A percentile compares a stretch with the other conserved stretches of the same genome.
These are phyloP conservation scores for Heliconius aoede DNA, from an alignment of 2,888 invertebrate genomes.

Conservation along the genomic window DNA sequence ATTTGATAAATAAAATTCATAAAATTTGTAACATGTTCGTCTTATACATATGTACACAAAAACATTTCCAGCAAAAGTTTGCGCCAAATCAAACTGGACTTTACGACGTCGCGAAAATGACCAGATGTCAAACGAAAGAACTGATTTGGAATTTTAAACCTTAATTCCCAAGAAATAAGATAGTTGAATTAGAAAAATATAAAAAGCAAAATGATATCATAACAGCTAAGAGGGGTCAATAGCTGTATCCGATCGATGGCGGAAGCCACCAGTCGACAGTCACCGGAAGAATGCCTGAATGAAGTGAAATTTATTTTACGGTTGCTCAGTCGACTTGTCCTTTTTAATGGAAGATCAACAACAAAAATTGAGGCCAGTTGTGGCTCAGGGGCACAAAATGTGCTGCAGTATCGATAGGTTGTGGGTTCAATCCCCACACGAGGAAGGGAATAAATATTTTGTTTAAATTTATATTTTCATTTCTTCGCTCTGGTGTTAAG, in stretches of 20 bases:
- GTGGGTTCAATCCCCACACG: too few species aligned
- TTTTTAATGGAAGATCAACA: conserved; percentile 29
- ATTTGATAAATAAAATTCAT: neutral
- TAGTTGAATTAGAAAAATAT: conserved; percentile 39
- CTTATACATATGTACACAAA: conserved; percentile 10
- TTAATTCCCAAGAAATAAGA: conserved; percentile 44
- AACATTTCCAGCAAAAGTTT: conserved; percentile 32
- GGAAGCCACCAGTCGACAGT: conserved; percentile 61
- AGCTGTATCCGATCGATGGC: conserved; percentile 72
- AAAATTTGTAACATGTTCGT: neutral
- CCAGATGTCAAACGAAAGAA: conserved; percentile 36
- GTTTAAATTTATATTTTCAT: too few species aligned
- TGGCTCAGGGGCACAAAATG: too few species aligned
- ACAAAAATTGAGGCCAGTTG: too few species aligned
- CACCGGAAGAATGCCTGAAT: conserved; percentile 47
- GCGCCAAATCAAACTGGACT: conserved; percentile 35
- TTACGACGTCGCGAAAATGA: conserved; percentile 40
- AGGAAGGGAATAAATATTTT: too few species aligned
- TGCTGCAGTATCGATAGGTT: too few species aligned
- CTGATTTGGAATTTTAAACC: conserved; percentile 48
- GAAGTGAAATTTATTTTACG: conserved; percentile 53
- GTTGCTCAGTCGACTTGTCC: conserved; percentile 40
- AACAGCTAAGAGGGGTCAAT: conserved; percentile 68
- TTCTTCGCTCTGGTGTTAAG: too few species aligned
- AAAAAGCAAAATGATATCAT: conserved; percentile 57